phyloP scores from a whole-genome alignment of 2,113 vertebrate genomes.

The Ochotona curzoniae region DNA sequence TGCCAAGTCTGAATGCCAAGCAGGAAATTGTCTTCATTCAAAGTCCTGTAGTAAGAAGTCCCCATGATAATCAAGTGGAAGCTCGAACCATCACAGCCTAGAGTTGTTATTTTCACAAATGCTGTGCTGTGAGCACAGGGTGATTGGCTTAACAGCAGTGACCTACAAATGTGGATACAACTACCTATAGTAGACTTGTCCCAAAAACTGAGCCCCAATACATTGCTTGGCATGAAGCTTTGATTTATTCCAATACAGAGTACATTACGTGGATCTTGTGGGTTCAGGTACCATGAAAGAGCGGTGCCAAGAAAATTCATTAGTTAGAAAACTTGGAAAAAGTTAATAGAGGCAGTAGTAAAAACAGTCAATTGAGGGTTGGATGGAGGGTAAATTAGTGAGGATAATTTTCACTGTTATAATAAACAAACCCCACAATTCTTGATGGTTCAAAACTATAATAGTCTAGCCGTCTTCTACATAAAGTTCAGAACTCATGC shows the following conservation, averaged over 20 bases:
- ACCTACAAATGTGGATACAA: slow-evolving; percentile 8
- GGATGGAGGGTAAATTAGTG: background rate
- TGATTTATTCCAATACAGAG: slow-evolving; percentile 23
- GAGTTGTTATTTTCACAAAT: slow-evolving; percentile 61
- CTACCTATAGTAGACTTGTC: slow-evolving; percentile 25
- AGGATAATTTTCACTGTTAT: slow-evolving; percentile 2
- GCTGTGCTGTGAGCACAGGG: slow-evolving; percentile 18
- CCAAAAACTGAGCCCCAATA: slow-evolving; percentile 24
- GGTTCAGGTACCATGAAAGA: background rate
- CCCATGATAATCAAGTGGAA: slow-evolving; percentile 59
- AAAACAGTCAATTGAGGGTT: slow-evolving; percentile 13
- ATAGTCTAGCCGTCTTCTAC: background rate
- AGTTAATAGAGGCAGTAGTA: background rate
- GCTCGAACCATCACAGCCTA: slow-evolving; percentile 32
- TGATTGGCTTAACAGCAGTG: slow-evolving; percentile 48
- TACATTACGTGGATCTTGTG: background rate
- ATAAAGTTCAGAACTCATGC: slow-evolving; percentile 4
- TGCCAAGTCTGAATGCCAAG: background rate
- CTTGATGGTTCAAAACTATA: background rate
- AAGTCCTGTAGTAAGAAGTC: slow-evolving; percentile 44
- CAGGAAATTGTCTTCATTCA: slow-evolving; percentile 44
- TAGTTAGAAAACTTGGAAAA: slow-evolving; percentile 43
- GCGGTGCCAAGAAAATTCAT: background rate
- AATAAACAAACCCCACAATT: background rate
- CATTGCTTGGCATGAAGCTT: slow-evolving; percentile 16